A percentile compares a stretch with the other conserved stretches of the same genome.
phyloP scores from a whole-genome alignment of 2,797 vertebrate species.

The Carduelis carduelis region DNA sequence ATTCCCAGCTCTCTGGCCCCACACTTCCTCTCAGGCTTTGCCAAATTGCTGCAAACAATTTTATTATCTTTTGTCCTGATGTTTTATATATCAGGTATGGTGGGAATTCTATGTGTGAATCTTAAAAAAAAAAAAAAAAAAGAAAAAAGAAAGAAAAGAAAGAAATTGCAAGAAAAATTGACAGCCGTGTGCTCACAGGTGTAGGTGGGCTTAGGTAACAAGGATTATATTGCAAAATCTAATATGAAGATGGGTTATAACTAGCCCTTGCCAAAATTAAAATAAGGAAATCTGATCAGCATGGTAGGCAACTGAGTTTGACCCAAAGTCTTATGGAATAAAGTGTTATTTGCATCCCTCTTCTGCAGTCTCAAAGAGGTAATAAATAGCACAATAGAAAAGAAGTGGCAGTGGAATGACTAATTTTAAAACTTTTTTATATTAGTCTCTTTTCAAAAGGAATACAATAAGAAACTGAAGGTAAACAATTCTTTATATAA shows the following conservation, averaged over 20 bases:
- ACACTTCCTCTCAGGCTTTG: not conserved
- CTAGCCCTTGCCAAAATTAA: constrained; percentile 14
- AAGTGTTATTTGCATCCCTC: constrained; percentile 24
- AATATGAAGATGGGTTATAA: constrained; percentile 3
- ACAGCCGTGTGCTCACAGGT: not conserved
- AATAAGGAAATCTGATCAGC: constrained; percentile 3
- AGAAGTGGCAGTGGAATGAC: not conserved
- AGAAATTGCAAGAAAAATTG: not conserved
- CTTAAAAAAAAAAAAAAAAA: not conserved
- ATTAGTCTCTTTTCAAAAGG: constrained; percentile 30
- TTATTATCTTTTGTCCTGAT: constrained; percentile 47
- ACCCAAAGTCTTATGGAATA: not conserved
- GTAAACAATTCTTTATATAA: not conserved
- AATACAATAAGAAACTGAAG: not conserved
- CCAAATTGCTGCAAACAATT: not conserved
- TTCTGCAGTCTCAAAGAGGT: not conserved
- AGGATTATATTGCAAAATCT: constrained; percentile 47
- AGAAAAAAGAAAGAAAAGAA: not conserved
- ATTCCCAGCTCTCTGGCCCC: not conserved
- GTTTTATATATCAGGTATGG: constrained; percentile 41
- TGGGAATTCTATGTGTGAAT: not conserved
- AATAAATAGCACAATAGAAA: constrained; percentile 3
- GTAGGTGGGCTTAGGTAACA: constrained; percentile 48
- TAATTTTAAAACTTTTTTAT: constrained; percentile 21
- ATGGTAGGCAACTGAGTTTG: not conserved